These are phyloP conservation scores for Tamias sibiricus DNA, from an alignment of 2,113 vertebrate genomes.

Conservation along the genomic window DNA sequence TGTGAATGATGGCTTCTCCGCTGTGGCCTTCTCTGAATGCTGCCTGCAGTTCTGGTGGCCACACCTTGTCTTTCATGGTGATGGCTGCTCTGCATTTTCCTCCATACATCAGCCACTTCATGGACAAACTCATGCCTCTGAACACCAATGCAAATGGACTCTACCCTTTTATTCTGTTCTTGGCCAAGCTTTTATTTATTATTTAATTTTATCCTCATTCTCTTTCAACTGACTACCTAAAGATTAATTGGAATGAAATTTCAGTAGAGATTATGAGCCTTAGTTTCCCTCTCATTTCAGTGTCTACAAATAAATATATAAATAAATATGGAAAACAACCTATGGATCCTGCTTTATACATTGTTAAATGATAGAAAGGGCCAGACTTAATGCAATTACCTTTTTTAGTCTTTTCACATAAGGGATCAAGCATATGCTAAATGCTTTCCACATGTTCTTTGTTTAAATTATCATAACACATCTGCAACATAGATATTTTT, in stretches of 20 bases:
- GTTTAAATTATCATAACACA: neutral
- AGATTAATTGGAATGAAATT: constrained; percentile 72
- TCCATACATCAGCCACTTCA: neutral
- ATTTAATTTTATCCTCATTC: neutral
- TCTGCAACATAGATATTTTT: neutral
- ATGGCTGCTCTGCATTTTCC: neutral
- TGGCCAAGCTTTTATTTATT: neutral
- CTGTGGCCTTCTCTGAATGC: neutral
- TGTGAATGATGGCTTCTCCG: neutral
- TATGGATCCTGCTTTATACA: neutral
- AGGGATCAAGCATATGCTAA: neutral
- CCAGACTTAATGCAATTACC: neutral
- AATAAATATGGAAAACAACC: neutral
- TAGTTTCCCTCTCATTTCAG: neutral
- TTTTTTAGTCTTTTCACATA: neutral
- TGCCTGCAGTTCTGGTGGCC: neutral
- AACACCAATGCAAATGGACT: neutral
- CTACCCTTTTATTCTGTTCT: neutral
- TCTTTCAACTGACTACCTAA: constrained; percentile 71
- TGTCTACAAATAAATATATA: neutral
- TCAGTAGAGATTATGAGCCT: constrained; percentile 74
- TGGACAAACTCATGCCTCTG: neutral
- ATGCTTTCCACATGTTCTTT: neutral
- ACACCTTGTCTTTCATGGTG: neutral
- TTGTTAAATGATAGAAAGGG: neutral